Evolutionary conservation across 1,140 invertebrate species (phyloP), one percentile per base, ranked within the genome.

Genomic region (Diorhabda sublineata): DNA sequence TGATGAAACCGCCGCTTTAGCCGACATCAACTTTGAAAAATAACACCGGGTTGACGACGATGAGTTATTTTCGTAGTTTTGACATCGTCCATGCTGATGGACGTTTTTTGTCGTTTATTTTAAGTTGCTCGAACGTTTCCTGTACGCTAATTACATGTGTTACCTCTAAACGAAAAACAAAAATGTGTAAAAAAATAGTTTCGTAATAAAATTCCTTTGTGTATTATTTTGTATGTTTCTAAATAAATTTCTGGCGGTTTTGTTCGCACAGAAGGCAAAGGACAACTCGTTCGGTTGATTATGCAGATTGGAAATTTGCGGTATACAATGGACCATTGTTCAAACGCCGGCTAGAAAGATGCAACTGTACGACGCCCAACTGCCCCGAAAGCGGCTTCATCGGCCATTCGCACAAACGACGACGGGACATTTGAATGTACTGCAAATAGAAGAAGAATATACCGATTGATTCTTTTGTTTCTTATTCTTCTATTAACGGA

Each of bases 261-360:
- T 52, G 47, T n/a, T 8, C 47, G n/a, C 58, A 70, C 69, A 56
- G 47, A 52, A 52, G 60, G 64, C 65, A 71, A 43, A 59, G 58
- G 69, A 74, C 61, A 73, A 67, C 71, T 58, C 57, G 11, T 41
- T 44, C 65, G 60, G 68, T 67, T 72, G 74, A 75, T 75, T 75
- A 75, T 75, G 74, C 74, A 75, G 74, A 75, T 75, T 72, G 68
- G 66, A 47, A 47, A 58, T 64, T 65, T 66, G 62, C 64, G 59
- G 68, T 72, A 72, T 73, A 72, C 73, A 75, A 73, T 68, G 74
- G 69, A 66, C 74, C 73, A 75, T 75, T 75, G 74, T 75, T 70
- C 73, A 64, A 58, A 60, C 66, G 63, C 41, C 11, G 58, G 11
- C 58, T 3, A 60, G 6, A 11, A 11, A 45, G 65, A 52, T 45